These are phyloP conservation scores for Stenchaetothrips biformis DNA, from an alignment of 2,888 invertebrate genomes.

Conservation along the genomic window DNA sequence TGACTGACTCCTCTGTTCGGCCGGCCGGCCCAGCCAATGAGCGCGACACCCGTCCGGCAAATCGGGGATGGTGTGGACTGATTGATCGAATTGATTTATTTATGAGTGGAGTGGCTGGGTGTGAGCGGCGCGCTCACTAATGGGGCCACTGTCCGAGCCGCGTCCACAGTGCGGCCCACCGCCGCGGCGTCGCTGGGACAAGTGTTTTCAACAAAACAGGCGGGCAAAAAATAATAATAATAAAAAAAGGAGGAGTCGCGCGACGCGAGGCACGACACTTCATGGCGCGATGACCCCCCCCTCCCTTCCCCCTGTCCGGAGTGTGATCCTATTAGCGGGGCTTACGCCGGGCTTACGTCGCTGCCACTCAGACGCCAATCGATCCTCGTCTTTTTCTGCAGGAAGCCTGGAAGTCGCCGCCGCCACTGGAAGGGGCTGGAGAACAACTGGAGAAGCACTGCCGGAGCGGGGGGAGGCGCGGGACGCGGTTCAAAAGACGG, in stretches of 20 bases:
- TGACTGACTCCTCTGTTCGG: neutral
- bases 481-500: too few relatives aligned
- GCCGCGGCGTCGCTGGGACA: too few relatives aligned
- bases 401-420: neutral
- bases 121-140: neutral
- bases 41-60: neutral
- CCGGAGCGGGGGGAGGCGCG: too few relatives aligned
- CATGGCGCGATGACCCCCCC: neutral
- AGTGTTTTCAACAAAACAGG: neutral
- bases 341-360: neutral
- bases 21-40: neutral
- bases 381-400: neutral
- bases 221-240: neutral
- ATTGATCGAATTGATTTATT: slow-evolving; percentile 20
- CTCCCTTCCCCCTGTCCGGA: neutral
- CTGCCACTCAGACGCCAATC: slow-evolving; percentile 1
- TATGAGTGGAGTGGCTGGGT: neutral
- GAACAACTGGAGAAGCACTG: too few relatives aligned
- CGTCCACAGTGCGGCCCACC: too few relatives aligned
- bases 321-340: neutral
- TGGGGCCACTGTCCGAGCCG: too few relatives aligned
- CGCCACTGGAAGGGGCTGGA: too few relatives aligned
- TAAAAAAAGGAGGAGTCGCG: neutral
- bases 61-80: neutral
- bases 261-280: neutral